Conservation (phyloP, 30 jellyfish, hydroid and myxozoan species). For the Aurelia sp. region DNA sequence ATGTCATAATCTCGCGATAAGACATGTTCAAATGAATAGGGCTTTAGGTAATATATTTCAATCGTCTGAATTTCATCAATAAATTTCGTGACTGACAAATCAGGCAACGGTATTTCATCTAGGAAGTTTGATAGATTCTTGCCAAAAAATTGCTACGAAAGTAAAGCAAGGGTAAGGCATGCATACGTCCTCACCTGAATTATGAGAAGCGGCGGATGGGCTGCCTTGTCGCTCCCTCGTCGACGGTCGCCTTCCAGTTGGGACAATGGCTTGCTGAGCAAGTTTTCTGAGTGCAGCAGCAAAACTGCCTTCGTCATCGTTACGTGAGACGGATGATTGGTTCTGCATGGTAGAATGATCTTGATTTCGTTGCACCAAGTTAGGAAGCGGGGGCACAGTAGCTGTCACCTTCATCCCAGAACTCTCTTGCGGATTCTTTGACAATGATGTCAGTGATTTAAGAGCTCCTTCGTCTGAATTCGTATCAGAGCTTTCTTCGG, state of each 20-base stretch:
- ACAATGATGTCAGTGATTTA: constrained; percentile 4
- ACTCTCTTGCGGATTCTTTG: constrained; percentile 30
- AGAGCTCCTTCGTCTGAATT: constrained; percentile 3
- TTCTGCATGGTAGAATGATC: constrained; percentile 58
- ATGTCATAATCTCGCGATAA: too few relatives aligned
- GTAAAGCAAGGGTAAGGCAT: too few relatives aligned
- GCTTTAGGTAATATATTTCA: too few relatives aligned
- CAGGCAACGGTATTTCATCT: too few relatives aligned
- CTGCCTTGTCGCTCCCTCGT: constrained; percentile 64
- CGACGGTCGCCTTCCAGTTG: constrained; percentile 51
- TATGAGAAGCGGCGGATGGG: constrained; percentile 36
- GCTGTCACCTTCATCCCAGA: constrained; percentile 97
- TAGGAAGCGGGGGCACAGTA: constrained; percentile 92
- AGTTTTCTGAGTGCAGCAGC: constrained; percentile 94
- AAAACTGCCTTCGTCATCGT: constrained; percentile 91
- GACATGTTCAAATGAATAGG: too few relatives aligned
- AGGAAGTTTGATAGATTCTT: too few relatives aligned
- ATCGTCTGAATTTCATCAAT: too few relatives aligned
- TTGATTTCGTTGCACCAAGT: constrained; percentile 59
- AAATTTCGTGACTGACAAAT: too few relatives aligned
- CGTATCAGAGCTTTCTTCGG: not conserved
- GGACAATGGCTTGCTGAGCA: constrained; percentile 90
- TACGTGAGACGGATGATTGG: constrained; percentile 64
- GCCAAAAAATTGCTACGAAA: too few relatives aligned
- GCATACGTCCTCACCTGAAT: constrained; percentile 29